Evolutionary conservation across 2,113 vertebrate species (phyloP).

Genomic region (Xyliphius kryptos): DNA sequence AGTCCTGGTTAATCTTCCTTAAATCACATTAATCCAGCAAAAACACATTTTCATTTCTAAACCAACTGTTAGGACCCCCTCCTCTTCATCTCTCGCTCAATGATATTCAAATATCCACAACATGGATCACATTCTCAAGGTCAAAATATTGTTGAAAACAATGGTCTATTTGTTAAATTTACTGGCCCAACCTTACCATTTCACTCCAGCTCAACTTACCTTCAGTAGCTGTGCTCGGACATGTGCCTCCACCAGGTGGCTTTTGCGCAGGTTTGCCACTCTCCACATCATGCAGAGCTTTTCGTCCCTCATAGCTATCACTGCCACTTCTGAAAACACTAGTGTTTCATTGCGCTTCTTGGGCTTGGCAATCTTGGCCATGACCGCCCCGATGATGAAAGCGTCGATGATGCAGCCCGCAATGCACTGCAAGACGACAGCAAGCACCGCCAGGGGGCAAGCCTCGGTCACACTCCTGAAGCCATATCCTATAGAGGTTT

Average conservation of each 20-base stretch:
- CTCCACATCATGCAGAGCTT: conserved; percentile 90
- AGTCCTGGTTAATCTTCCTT: conserved; percentile 60
- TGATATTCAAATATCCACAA: too few relatives aligned
- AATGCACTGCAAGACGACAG: conserved; percentile 86
- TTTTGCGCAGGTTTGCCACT: conserved; percentile 80
- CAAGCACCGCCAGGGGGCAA: conserved; percentile 82
- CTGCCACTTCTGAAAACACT: conserved; percentile 77
- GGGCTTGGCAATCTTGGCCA: conserved; percentile 90
- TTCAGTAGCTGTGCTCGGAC: conserved; percentile 73
- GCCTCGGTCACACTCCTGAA: conserved; percentile 85
- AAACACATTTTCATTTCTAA: too few relatives aligned
- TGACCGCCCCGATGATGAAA: conserved; percentile 85
- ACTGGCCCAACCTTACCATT: too few relatives aligned
- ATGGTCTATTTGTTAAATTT: too few relatives aligned
- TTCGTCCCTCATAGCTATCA: conserved; percentile 77
- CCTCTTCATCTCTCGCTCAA: conserved; percentile 22
- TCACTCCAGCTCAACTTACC: conserved; percentile 11
- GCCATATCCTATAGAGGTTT: conserved; percentile 88
- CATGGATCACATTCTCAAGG: too few relatives aligned
- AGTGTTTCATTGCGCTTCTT: conserved; percentile 89
- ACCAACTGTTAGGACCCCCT: too few relatives aligned
- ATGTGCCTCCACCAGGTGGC: conserved; percentile 85
- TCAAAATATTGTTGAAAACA: too few relatives aligned
- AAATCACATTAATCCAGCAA: conserved; percentile 67
- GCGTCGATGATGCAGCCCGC: conserved; percentile 86